Conservation (phyloP, 2,113 vertebrate genomes). For the Anarrhichthys ocellatus region DNA sequence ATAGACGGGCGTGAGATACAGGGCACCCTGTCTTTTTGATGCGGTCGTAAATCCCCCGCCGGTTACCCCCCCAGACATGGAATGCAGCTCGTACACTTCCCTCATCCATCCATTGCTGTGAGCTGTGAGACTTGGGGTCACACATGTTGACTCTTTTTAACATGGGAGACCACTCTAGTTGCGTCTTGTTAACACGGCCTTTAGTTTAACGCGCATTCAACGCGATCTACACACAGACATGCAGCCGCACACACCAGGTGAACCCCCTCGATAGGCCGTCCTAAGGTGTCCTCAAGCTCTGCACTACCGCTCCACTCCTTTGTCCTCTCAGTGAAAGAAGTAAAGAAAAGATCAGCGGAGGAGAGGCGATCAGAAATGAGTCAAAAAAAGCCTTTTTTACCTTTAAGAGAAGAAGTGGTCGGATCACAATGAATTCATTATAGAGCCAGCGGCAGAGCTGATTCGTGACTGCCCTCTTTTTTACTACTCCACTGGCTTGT, state of each 20-base stretch:
- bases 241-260: not conserved
- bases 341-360: not conserved
- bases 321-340: too few relatives aligned
- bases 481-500: not conserved
- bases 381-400: not conserved
- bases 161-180: too few relatives aligned
- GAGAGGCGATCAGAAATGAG: not conserved
- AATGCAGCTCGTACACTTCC: conserved; percentile 17
- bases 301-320: not conserved
- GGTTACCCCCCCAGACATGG: conserved; percentile 34
- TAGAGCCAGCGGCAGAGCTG: not conserved
- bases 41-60: conserved; percentile 49
- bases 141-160: too few relatives aligned
- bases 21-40: conserved; percentile 63
- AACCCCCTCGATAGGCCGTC: not conserved
- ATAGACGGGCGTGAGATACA: conserved; percentile 7
- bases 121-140: too few relatives aligned
- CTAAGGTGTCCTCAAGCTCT: not conserved
- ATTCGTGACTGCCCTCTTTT: not conserved
- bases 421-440: not conserved
- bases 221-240: too few relatives aligned
- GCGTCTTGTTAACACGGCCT: too few relatives aligned
- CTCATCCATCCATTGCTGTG: not conserved
- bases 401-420: not conserved
- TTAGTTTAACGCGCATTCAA: too few relatives aligned